These are phyloP conservation scores for Platycercus adscitus DNA, from an alignment of 2,113 vertebrate species.

Conservation along the genomic window DNA sequence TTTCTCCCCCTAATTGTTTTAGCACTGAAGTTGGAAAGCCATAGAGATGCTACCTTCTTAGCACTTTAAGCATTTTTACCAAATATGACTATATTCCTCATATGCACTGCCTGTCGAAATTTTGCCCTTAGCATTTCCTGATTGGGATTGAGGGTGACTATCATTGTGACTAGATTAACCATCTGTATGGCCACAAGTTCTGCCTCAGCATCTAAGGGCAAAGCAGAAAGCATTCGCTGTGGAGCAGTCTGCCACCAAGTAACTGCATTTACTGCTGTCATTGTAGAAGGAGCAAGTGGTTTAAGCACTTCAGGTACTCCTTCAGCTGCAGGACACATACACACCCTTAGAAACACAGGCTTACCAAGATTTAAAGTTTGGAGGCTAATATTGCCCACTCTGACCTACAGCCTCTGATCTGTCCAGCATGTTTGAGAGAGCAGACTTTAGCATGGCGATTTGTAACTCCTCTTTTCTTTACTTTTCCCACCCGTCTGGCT, in stretches of 20 bases:
- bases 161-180: not conserved
- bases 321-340: not conserved
- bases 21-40: not conserved
- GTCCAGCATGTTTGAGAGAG: not conserved
- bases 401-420: not conserved
- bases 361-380: not conserved
- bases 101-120: not conserved
- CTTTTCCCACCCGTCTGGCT: not conserved
- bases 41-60: not conserved
- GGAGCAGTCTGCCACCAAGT: not conserved
- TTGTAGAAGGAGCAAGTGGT: not conserved
- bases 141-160: not conserved
- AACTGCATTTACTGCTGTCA: not conserved
- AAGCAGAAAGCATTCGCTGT: not conserved
- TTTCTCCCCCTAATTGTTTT: not conserved
- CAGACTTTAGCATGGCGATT: not conserved
- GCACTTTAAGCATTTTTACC: not conserved
- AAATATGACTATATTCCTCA: not conserved
- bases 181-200: not conserved
- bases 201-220: not conserved
- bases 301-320: not conserved
- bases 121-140: not conserved
- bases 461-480: not conserved
- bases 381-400: not conserved
- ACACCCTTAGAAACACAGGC: not conserved